These are phyloP conservation scores for Psylliodes chrysocephalus DNA, from an alignment of 2,888 invertebrate genomes.

Conservation along the genomic window DNA sequence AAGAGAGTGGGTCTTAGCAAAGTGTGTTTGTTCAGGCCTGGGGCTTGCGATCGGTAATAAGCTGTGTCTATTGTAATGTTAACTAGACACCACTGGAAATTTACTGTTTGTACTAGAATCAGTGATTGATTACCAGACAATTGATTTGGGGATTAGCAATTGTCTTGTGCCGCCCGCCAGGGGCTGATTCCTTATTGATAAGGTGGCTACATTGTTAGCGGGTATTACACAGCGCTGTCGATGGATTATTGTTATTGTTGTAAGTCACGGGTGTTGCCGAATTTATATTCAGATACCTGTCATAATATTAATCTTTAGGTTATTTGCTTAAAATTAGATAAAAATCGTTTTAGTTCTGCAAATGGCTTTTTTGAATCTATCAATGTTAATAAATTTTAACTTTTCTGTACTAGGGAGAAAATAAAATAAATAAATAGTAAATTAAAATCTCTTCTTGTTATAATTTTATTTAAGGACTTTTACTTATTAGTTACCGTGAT, in stretches of 20 bases:
- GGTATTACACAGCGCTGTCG: slow-evolving; percentile 17
- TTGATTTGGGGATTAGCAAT: slow-evolving; percentile 38
- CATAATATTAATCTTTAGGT: too few relatives aligned
- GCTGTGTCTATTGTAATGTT: slow-evolving; percentile 50
- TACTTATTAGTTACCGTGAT: too few relatives aligned
- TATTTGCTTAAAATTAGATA: too few relatives aligned
- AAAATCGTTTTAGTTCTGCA: too few relatives aligned
- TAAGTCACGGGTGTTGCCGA: neutral
- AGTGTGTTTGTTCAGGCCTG: slow-evolving; percentile 54
- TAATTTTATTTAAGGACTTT: too few relatives aligned
- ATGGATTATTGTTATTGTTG: slow-evolving; percentile 22
- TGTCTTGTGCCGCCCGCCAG: slow-evolving; percentile 21
- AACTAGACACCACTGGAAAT: slow-evolving; percentile 46
- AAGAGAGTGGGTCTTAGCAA: slow-evolving; percentile 14
- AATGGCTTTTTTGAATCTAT: too few relatives aligned
- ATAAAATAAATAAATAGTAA: too few relatives aligned
- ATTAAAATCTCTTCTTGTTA: too few relatives aligned
- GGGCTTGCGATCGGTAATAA: slow-evolving; percentile 50
- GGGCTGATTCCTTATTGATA: slow-evolving; percentile 27
- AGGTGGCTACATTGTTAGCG: slow-evolving; percentile 21
- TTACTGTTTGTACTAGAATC: slow-evolving; percentile 42
- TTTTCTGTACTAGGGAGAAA: too few relatives aligned
- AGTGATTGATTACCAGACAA: slow-evolving; percentile 48
- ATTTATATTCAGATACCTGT: slow-evolving; percentile 9
- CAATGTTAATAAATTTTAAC: too few relatives aligned